Evolutionary conservation across 2,113 vertebrate species (phyloP), one percentile per base, ranked within the genome.

Genomic region (Fukomys damarensis): DNA sequence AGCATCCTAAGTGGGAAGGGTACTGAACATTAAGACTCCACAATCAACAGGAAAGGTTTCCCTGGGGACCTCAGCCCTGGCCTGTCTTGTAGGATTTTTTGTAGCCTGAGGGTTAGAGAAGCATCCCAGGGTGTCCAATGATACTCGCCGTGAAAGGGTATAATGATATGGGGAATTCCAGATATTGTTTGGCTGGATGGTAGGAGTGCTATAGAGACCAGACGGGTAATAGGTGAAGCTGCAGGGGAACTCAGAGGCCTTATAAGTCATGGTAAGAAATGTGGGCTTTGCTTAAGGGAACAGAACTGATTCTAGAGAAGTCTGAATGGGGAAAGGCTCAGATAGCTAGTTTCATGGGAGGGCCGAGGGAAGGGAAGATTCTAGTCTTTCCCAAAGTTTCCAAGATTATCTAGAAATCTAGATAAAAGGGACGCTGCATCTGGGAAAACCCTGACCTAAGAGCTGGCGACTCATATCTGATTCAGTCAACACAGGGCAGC

Each of bases 201-300:
- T 5, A 83, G 30, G 46, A 1, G n/a, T 28, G 1, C 0, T 10
- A 0, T 8, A 74, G 66, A 72, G 32, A 35, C 28, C 56, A 56
- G 41, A 26, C 5, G 11, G n/a, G 38, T 30, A 24, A 61, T 17
- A 13, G 12, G 32, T 77, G 4, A 61, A 41, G 3, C 52, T 82
- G 54, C 6, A 79, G 3, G 19, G 38, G 26, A 49, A 58, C 6
- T 6, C 20, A 32, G 12, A 26, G 8, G 4, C 17, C 2, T 10
- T 26, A 2, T 28, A 59, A 70, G 24, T 28, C 80, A 28, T 12
- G 0, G 8, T 54, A 24, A 77, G 86, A 90, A 85, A 82, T 22
- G 10, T 52, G 52, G 28, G n/a, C 24, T 91, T 81, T 88, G 13
- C 49, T 92, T 43, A 14, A 83, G 63, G 81, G 11, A 79, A 22